A percentile compares a stretch with the other conserved stretches of the same genome.
These are phyloP conservation scores for Zingel zingel DNA, from an alignment of 2,113 vertebrate genomes.

Conservation along the genomic window DNA sequence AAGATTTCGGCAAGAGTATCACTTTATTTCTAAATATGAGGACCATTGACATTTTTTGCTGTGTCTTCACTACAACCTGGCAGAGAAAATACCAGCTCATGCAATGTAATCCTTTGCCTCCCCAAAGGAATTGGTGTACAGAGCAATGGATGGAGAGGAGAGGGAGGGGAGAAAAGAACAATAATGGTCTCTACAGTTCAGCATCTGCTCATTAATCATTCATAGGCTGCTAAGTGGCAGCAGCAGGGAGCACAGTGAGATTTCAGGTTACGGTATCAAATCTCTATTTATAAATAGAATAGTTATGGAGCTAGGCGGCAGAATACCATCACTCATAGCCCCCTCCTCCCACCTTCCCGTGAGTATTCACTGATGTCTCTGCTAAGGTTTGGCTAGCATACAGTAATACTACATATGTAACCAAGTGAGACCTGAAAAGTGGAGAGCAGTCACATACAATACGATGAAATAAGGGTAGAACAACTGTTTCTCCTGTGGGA, in stretches of 20 bases:
- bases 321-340: slow-evolving; percentile 68
- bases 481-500: background rate
- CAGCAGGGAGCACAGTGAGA: slow-evolving; percentile 77
- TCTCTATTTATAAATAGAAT: slow-evolving; percentile 86
- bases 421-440: background rate
- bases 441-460: background rate
- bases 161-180: slow-evolving; percentile 61
- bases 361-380: slow-evolving; percentile 39
- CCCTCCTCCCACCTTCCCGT: slow-evolving; percentile 38
- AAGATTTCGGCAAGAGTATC: background rate
- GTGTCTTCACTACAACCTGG: slow-evolving; percentile 23
- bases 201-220: slow-evolving; percentile 87
- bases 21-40: slow-evolving; percentile 15
- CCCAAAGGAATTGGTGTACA: slow-evolving; percentile 41
- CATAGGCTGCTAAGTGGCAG: slow-evolving; percentile 81
- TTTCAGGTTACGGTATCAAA: slow-evolving; percentile 84
- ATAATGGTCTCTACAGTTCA: slow-evolving; percentile 82
- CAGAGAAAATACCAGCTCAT: slow-evolving; percentile 48
- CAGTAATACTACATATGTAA: background rate
- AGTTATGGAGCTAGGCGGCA: slow-evolving; percentile 67
- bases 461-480: background rate
- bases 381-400: slow-evolving; percentile 10
- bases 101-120: slow-evolving; percentile 47
- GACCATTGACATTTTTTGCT: slow-evolving; percentile 19
- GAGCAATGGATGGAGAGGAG: slow-evolving; percentile 53